These are phyloP conservation scores for Thereva unica DNA, from an alignment of 2,888 invertebrate genomes.

Conservation along the genomic window DNA sequence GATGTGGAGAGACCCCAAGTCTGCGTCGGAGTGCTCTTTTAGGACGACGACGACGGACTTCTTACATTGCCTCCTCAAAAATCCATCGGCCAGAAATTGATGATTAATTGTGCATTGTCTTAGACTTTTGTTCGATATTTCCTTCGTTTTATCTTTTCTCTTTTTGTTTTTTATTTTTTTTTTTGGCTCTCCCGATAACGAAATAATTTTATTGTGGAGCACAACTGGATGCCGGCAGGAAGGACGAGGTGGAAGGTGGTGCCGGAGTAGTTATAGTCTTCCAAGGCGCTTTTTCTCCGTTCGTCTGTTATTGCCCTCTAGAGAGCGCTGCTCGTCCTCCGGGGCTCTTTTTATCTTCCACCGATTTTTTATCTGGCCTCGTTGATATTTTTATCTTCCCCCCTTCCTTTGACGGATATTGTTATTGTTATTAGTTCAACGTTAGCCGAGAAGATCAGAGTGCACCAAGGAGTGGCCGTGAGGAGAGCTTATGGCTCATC, in stretches of 20 bases:
- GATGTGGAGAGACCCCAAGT: conserved; percentile 11
- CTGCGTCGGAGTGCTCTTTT: conserved; percentile 8
- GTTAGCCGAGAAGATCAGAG: conserved; percentile 23
- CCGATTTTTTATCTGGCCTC: conserved; percentile 24
- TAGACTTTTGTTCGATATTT: conserved; percentile 8
- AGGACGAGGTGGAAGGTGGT: conserved; percentile 11
- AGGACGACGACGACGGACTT: not conserved
- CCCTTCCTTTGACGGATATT: conserved; percentile 6
- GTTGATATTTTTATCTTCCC: conserved; percentile 25
- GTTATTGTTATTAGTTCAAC: conserved; percentile 32
- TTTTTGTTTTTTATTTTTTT: conserved; percentile 6
- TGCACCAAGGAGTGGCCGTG: conserved; percentile 25
- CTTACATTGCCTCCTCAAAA: conserved; percentile 5
- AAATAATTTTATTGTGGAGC: conserved; percentile 31
- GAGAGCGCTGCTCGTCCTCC: conserved; percentile 19
- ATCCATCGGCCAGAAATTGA: conserved; percentile 22
- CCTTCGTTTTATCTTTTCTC: conserved; percentile 5
- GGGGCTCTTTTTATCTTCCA: conserved; percentile 26
- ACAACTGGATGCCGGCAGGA: conserved; percentile 12
- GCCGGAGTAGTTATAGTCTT: conserved; percentile 4
- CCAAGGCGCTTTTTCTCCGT: conserved; percentile 5
- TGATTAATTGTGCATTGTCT: conserved; percentile 34
- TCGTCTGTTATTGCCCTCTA: conserved; percentile 24
- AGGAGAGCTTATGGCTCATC: conserved; percentile 20
- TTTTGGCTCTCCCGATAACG: conserved; percentile 27